These are phyloP conservation scores for Mus musculus DNA, from an alignment of 2,113 vertebrate genomes.

Conservation along the genomic window GRCm39 chr10:120578001-120578500, in stretches of 20 bases:
- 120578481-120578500: slow-evolving; percentile 66
- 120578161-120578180: not conserved
- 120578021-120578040: not conserved
- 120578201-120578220: not conserved
- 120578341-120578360: not conserved
- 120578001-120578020: not conserved
- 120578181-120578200: not conserved
- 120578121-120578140: no score
- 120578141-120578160: not conserved
- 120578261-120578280: no score
- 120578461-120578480: not conserved
- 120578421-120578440: slow-evolving; percentile 40
- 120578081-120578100: no score
- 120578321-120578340: not conserved
- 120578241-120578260: not conserved
- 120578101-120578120: not conserved
- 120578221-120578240: not conserved
- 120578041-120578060: not conserved
- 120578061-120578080: not conserved
- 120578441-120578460: not conserved
- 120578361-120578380: not conserved
- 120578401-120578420: slow-evolving; percentile 1
- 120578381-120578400: not conserved
- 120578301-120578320: not conserved
- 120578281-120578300: not conserved